Evolutionary conservation across 2,888 invertebrate genomes (phyloP).

Genomic region (Lasiommata megera): DNA sequence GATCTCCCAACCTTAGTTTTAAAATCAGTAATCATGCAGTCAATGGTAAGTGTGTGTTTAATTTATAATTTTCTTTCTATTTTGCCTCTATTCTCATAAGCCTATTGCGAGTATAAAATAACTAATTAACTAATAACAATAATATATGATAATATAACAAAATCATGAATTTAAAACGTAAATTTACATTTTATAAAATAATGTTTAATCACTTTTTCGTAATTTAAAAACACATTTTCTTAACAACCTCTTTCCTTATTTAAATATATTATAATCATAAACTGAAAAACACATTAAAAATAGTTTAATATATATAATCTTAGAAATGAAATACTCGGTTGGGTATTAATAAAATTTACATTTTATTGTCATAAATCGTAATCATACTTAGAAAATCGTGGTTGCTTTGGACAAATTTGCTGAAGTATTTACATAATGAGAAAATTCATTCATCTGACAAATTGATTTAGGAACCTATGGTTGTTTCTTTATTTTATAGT

Average conservation of each 20-base stretch:
- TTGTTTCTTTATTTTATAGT: neutral
- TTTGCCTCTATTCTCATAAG: neutral
- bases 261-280: neutral
- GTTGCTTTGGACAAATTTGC: slow-evolving; percentile 5
- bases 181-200: neutral
- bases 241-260: neutral
- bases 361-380: slow-evolving; percentile 2
- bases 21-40: slow-evolving; percentile 76
- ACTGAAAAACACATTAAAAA: too few species aligned
- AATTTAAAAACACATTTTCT: too few species aligned
- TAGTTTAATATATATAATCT: slow-evolving; percentile 17
- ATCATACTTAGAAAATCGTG: slow-evolving; percentile 2
- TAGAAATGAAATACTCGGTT: slow-evolving; percentile 4
- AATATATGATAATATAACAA: neutral
- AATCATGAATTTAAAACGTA: neutral
- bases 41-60: slow-evolving; percentile 72
- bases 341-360: neutral
- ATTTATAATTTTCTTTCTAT: slow-evolving; percentile 29
- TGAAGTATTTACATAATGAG: slow-evolving; percentile 4
- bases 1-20: slow-evolving; percentile 69
- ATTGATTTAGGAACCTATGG: neutral
- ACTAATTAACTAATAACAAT: neutral
- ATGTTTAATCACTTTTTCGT: too few species aligned
- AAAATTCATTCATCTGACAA: neutral
- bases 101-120: neutral